Conservation (phyloP, 2,888 invertebrate species). For the Allacma fusca region DNA sequence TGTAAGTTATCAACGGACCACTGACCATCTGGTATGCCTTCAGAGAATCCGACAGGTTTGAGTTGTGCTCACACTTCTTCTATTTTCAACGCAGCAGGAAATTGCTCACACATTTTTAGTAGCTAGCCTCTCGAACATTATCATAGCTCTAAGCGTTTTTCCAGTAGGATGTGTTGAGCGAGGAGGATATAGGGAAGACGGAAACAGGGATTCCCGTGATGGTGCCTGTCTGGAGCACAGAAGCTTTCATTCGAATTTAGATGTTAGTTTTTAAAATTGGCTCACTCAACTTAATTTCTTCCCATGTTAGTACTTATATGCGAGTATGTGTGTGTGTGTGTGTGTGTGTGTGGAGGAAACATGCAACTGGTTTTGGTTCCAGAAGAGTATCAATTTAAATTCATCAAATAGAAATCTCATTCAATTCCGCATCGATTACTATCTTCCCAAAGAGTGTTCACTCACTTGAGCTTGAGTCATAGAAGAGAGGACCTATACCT, state of each 20-base stretch:
- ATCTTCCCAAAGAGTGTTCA: background rate
- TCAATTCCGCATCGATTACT: slow-evolving; percentile 19
- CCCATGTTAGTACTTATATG: too few relatives aligned
- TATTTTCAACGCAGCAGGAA: slow-evolving; percentile 15
- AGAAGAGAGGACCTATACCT: background rate
- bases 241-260: too few relatives aligned
- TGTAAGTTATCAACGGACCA: background rate
- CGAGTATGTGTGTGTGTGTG: too few relatives aligned
- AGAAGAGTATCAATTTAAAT: slow-evolving; percentile 16
- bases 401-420: slow-evolving; percentile 27
- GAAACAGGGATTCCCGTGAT: background rate
- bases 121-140: background rate
- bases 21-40: slow-evolving; percentile 37
- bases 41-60: background rate
- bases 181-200: background rate
- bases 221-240: too few relatives aligned
- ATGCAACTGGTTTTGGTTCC: background rate
- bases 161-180: background rate
- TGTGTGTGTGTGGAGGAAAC: slow-evolving; percentile 5
- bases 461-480: background rate
- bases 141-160: slow-evolving; percentile 9
- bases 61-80: background rate
- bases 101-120: slow-evolving; percentile 1
- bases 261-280: too few relatives aligned
- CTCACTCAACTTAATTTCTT: too few relatives aligned